Base-by-base conservation (phyloP, 2,797 vertebrate genomes). In the Hoplostethus mediterraneus region DNA sequence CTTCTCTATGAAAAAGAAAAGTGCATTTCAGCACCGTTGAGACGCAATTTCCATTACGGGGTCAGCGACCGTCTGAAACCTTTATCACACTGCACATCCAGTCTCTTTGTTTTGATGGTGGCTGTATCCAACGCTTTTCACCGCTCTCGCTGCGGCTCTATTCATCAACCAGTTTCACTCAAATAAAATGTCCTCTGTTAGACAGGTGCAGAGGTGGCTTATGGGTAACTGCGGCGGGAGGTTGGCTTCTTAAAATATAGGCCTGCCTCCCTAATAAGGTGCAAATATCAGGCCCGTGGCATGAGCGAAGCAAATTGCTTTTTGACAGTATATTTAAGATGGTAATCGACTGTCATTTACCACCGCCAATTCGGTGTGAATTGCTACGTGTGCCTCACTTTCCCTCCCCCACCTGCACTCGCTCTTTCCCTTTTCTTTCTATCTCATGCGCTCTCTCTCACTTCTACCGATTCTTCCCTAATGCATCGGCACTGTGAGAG, bases 311-410 rank as follows among this genome's bases (percentile, higher is more conserved):
- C 89, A 90, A 93, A 94, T 93, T 88, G 90, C 89, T 93, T 92
- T 92, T 79, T 92, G 92, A 93, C 91, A 92, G 85, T 90, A 87
- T 91, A 88, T 93, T 93, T 93, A 93, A 91, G 91, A 91, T 90
- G 89, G 87, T 92, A 93, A 94, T 91, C 78, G 83, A 82, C 86
- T 92, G 87, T 91, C 90, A 93, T 93, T 93, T 93, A 89, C 84
- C 67, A 59, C 74, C 83, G 87, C 85, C 90, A 89, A 75, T 93
- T 91, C 64, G 16, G 70, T 87, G 81, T 77, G 65, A 82, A 93
- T 91, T 87, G 85, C 83, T 82, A 74, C 62, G 79, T 78, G 56
- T 33, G 74, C 59, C 74, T 71, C 68, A 17, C 71, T 70, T 67
- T 75, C 65, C 64, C 79, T 67, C 69, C 75, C 65, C 54, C 67